Conservation (phyloP, 2,888 invertebrate species). For the Tiliacea citrago region DNA sequence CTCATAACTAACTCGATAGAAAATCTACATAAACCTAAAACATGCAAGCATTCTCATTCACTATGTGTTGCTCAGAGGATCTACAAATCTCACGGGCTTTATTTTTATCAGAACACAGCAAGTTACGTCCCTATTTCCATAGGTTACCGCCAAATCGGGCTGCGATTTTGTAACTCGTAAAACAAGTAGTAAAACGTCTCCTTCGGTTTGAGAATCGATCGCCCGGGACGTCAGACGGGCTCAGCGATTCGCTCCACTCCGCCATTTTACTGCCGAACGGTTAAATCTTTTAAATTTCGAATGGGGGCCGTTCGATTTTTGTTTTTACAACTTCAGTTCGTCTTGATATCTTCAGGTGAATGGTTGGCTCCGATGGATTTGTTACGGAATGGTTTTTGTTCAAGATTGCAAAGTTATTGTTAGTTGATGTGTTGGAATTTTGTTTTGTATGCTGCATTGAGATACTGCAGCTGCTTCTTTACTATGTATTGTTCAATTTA, state of each 20-base stretch:
- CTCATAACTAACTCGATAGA: conserved; percentile 51
- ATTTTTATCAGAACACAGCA: conserved; percentile 77
- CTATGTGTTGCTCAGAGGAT: conserved; percentile 64
- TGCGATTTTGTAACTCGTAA: conserved; percentile 81
- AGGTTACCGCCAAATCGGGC: conserved; percentile 74
- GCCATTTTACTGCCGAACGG: conserved; percentile 75
- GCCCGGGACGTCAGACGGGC: conserved; percentile 67
- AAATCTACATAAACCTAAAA: conserved; percentile 65
- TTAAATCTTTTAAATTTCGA: conserved; percentile 81
- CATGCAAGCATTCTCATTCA: conserved; percentile 67
- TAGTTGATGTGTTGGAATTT: conserved; percentile 12
- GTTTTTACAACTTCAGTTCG: conserved; percentile 67
- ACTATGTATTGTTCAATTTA: background rate
- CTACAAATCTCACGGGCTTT: conserved; percentile 77
- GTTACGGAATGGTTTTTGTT: conserved; percentile 41
- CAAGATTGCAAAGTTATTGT: conserved; percentile 7
- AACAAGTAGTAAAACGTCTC: conserved; percentile 81
- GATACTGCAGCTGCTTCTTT: background rate
- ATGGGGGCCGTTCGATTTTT: conserved; percentile 69
- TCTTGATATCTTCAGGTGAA: conserved; percentile 61
- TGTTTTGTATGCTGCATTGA: conserved; percentile 2
- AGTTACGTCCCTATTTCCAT: conserved; percentile 69
- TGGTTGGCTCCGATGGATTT: conserved; percentile 41
- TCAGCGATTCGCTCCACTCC: conserved; percentile 67
- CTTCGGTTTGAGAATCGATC: conserved; percentile 81